These are phyloP conservation scores for Chondrilla cf. caribensis DNA, from an alignment of 37 sponge, comb jelly and placozoan species.

Conservation along the genomic window DNA sequence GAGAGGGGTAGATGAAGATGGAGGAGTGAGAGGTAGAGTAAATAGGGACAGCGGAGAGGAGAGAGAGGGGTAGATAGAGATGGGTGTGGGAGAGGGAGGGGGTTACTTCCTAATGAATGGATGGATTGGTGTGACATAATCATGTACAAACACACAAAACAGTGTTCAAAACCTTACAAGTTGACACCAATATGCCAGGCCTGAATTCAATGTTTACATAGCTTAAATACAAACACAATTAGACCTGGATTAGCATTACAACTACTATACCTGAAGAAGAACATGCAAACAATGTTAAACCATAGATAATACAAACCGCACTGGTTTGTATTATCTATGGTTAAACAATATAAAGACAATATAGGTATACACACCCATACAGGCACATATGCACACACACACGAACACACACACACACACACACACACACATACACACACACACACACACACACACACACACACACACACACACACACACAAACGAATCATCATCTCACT, in stretches of 20 bases:
- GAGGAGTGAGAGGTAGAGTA: not conserved
- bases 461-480: slow-evolving; percentile 18
- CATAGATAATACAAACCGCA: too few species aligned
- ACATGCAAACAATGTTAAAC: too few species aligned
- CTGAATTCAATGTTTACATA: too few species aligned
- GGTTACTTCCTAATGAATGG: not conserved
- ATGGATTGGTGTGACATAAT: not conserved
- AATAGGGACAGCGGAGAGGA: not conserved
- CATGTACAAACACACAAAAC: too few species aligned
- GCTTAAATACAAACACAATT: too few species aligned
- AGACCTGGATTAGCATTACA: too few species aligned
- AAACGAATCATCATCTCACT: slow-evolving; percentile 69
- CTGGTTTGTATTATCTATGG: too few species aligned
- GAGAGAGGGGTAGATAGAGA: not conserved
- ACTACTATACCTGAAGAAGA: too few species aligned
- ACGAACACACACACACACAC: not conserved
- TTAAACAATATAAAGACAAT: too few species aligned
- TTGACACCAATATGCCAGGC: too few species aligned
- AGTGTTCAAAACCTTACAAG: too few species aligned
- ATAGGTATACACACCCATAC: not conserved
- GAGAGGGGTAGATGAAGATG: not conserved
- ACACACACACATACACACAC: not conserved
- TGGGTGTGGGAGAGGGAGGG: not conserved
- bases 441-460: not conserved
- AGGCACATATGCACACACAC: not conserved